A percentile compares a stretch with the other conserved stretches of the same genome.
These are phyloP conservation scores for Pteropus rufus DNA, from an alignment of 2,797 vertebrate species.

Conservation along the genomic window DNA sequence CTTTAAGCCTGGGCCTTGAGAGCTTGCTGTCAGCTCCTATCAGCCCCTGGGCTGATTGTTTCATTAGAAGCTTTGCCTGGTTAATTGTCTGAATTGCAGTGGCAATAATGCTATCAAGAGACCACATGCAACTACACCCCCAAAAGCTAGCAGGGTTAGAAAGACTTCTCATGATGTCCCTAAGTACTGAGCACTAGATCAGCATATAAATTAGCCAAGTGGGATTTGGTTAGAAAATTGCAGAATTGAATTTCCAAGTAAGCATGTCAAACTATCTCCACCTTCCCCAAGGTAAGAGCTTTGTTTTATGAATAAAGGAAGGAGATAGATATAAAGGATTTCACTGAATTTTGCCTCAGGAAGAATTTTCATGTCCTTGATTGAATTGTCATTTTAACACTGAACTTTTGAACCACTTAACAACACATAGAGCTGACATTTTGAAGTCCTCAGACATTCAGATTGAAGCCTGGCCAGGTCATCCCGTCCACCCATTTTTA, in stretches of 20 bases:
- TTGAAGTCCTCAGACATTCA: not conserved
- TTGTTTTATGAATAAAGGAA: slow-evolving; percentile 38
- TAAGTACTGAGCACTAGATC: not conserved
- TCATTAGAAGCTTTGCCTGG: not conserved
- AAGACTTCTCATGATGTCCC: not conserved
- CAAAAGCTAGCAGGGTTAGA: not conserved
- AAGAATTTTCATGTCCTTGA: not conserved
- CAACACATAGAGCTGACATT: not conserved
- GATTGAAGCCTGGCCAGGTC: not conserved
- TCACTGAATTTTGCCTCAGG: slow-evolving; percentile 20
- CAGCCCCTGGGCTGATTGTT: not conserved
- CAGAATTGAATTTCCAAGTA: slow-evolving; percentile 34
- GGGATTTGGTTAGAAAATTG: slow-evolving; percentile 32
- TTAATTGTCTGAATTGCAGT: not conserved
- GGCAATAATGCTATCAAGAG: not conserved
- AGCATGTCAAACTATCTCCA: not conserved
- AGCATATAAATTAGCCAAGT: not conserved
- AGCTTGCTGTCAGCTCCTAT: rapidly evolving
- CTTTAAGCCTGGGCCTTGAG: not conserved
- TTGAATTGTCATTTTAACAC: slow-evolving; percentile 4
- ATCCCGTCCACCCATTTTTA: not conserved
- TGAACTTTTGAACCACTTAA: slow-evolving; percentile 2
- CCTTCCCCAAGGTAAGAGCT: not conserved
- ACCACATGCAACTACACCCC: not conserved
- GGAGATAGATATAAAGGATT: not conserved